These are phyloP conservation scores for Philaethria dido DNA, from an alignment of 2,888 invertebrate species.

Conservation along the genomic window DNA sequence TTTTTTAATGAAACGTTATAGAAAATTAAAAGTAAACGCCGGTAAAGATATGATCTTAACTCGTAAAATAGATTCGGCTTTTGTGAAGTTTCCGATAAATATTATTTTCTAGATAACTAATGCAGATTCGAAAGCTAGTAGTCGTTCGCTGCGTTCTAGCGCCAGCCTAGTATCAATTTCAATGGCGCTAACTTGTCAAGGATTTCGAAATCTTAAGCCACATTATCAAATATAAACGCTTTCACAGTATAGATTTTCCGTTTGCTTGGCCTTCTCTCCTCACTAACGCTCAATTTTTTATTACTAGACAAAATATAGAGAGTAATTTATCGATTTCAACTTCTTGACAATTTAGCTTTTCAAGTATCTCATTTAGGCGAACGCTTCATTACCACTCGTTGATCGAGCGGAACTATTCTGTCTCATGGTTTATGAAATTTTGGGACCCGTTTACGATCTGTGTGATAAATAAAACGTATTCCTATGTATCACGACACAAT, in stretches of 20 bases:
- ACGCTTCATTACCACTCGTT: constrained; percentile 74
- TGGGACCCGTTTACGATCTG: constrained; percentile 48
- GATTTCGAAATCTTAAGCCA: constrained; percentile 52
- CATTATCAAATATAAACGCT: constrained; percentile 30
- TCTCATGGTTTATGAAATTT: constrained; percentile 72
- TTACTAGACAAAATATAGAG: constrained; percentile 23
- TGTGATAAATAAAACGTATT: constrained; percentile 47
- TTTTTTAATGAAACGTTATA: constrained; percentile 20
- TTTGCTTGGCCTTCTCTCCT: constrained; percentile 21
- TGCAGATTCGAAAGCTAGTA: constrained; percentile 64
- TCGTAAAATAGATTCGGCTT: background rate
- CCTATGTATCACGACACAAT: constrained; percentile 22
- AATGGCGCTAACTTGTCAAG: constrained; percentile 63
- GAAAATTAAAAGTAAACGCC: constrained; percentile 4
- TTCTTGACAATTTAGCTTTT: constrained; percentile 59
- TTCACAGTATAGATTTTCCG: constrained; percentile 12
- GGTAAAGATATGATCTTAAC: constrained; percentile 20
- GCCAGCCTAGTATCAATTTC: constrained; percentile 70
- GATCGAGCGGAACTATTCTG: constrained; percentile 70
- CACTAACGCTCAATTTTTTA: constrained; percentile 36
- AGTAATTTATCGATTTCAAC: constrained; percentile 27
- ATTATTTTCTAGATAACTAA: constrained; percentile 12
- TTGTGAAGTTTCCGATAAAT: background rate
- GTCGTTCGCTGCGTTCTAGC: constrained; percentile 67
- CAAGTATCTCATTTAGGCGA: constrained; percentile 64